Percentiles rank a stretch among this genome's conserved stretches.
These are phyloP conservation scores for Cataglyphis altisquamis DNA, from an alignment of 2,888 invertebrate species.

Conservation along the genomic window DNA sequence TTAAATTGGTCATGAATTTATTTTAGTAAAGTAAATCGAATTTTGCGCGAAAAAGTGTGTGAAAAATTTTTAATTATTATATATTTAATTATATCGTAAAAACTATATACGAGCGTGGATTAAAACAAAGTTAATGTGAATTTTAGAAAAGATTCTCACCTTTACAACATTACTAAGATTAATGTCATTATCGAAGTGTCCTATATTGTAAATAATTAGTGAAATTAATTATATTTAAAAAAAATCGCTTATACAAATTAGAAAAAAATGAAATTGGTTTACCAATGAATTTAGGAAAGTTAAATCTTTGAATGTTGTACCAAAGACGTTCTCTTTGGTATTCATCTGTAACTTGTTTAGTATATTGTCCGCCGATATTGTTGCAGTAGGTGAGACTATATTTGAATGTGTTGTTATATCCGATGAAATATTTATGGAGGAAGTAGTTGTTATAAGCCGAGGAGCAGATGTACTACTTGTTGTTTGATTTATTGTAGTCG, in stretches of 20 bases:
- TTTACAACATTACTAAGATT: too few relatives aligned
- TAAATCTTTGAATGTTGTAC: constrained; percentile 87
- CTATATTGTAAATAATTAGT: too few relatives aligned
- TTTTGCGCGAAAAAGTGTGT: too few relatives aligned
- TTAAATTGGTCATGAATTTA: too few relatives aligned
- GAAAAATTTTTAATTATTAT: too few relatives aligned
- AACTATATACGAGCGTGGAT: too few relatives aligned
- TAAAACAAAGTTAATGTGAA: too few relatives aligned
- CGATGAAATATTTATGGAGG: constrained; percentile 32
- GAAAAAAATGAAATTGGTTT: constrained; percentile 62
- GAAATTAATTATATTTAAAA: background rate
- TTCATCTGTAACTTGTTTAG: constrained; percentile 59
- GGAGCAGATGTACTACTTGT: constrained; percentile 43
- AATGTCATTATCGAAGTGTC: too few relatives aligned
- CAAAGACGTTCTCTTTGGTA: constrained; percentile 80
- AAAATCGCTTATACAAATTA: background rate
- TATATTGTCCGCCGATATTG: constrained; percentile 39
- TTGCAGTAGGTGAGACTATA: constrained; percentile 53
- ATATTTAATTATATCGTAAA: too few relatives aligned
- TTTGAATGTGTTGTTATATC: constrained; percentile 31
- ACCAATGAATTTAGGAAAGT: constrained; percentile 89
- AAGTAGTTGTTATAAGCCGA: background rate
- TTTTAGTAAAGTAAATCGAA: too few relatives aligned
- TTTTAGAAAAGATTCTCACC: too few relatives aligned
- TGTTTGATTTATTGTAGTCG: constrained; percentile 16